Conservation (phyloP, 2,113 vertebrate genomes). For the Microcebus lehilahytsara region DNA sequence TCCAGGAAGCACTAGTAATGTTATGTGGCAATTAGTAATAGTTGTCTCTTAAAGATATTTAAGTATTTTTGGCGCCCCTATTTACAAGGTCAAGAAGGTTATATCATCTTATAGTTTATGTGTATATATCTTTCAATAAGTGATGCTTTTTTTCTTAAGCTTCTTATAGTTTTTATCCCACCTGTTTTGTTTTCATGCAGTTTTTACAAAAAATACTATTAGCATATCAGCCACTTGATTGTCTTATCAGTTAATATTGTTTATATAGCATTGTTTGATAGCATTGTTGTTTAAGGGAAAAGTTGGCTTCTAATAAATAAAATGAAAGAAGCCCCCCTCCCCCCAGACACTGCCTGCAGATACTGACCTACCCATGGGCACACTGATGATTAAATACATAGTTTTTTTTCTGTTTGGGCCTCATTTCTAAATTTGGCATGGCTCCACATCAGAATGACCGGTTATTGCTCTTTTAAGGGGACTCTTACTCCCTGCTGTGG, state of each 20-base stretch:
- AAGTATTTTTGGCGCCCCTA: constrained; percentile 12
- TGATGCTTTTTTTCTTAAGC: background rate
- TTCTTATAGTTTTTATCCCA: constrained; percentile 16
- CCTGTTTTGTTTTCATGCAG: background rate
- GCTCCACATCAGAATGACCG: background rate
- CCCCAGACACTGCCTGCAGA: background rate
- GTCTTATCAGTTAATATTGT: background rate
- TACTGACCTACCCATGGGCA: background rate
- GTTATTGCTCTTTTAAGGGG: background rate
- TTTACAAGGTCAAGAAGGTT: constrained; percentile 61
- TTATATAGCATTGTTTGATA: background rate
- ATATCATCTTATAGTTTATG: background rate
- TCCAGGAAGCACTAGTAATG: background rate
- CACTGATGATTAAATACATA: background rate
- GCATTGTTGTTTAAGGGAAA: constrained; percentile 31
- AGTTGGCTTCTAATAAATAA: constrained; percentile 4
- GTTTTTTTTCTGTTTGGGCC: background rate
- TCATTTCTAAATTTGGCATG: constrained; percentile 17
- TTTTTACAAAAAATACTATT: background rate
- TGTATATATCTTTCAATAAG: background rate
- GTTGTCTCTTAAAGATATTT: background rate
- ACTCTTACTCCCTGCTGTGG: background rate
- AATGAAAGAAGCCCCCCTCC: background rate
- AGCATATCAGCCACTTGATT: background rate
- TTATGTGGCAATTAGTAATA: background rate